Percentiles rank a stretch among this genome's conserved stretches.
Conservation (phyloP, 2,888 invertebrate species). For the Drepanosiphum platanoidis region DNA sequence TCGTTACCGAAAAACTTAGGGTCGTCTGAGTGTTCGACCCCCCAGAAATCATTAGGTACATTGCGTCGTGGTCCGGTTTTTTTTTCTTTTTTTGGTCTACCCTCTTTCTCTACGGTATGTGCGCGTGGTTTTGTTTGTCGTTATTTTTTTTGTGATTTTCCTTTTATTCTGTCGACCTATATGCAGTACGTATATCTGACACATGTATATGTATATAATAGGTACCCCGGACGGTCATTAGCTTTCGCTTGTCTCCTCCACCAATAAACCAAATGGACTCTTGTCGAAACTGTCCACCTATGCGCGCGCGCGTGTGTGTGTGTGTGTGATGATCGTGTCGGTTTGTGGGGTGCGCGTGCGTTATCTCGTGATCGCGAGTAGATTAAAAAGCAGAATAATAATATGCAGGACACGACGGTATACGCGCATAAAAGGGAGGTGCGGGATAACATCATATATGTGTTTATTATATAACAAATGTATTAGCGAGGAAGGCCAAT, state of each 20-base stretch:
- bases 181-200: too few relatives aligned
- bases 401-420: too few relatives aligned
- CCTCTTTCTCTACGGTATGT: background rate
- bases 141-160: constrained; percentile 19
- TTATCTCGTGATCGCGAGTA: constrained; percentile 6
- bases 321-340: background rate
- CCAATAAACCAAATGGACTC: constrained; percentile 47
- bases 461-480: too few relatives aligned
- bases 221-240: constrained; percentile 18
- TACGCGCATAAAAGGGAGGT: background rate
- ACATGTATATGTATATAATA: background rate
- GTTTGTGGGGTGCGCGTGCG: background rate
- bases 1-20: constrained; percentile 22
- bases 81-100: constrained; percentile 4
- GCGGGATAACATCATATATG: background rate
- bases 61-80: constrained; percentile 6
- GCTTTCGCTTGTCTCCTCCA: constrained; percentile 43
- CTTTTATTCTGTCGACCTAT: background rate
- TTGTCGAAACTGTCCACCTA: background rate
- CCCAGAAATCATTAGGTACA: constrained; percentile 1
- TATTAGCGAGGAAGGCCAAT: constrained; percentile 11
- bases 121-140: constrained; percentile 31
- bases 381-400: background rate
- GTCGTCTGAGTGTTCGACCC: background rate
- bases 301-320: background rate